Percentiles rank a stretch among this genome's conserved stretches.
phyloP scores from a whole-genome alignment of 2,113 vertebrate genomes.

The Hassar affinis region DNA sequence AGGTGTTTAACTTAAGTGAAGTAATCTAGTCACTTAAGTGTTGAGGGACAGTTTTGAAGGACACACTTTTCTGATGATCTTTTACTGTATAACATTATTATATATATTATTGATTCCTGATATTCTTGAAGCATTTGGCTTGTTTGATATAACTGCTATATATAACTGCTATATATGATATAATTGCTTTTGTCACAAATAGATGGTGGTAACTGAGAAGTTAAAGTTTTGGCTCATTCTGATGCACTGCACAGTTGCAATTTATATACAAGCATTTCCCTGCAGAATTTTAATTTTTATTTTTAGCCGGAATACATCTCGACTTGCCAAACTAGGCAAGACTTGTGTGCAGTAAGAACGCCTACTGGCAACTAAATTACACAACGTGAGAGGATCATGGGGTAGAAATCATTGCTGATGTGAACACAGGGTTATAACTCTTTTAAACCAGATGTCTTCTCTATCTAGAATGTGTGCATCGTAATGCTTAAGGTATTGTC shows the following conservation, averaged over 20 bases:
- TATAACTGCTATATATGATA: too few species aligned
- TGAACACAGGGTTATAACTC: not conserved
- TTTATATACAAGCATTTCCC: slow-evolving; percentile 2
- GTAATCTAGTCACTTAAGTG: not conserved
- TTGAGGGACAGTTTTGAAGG: not conserved
- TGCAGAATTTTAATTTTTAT: not conserved
- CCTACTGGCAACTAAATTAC: not conserved
- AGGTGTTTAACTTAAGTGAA: not conserved
- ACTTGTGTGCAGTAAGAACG: not conserved
- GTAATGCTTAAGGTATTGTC: not conserved
- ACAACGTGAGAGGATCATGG: not conserved
- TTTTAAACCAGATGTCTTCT: not conserved
- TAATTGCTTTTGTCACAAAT: not conserved
- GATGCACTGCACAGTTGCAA: not conserved
- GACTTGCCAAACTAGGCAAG: not conserved
- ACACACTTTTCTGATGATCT: not conserved
- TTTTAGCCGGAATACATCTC: slow-evolving; percentile 2
- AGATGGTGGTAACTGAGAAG: not conserved
- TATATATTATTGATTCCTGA: not conserved
- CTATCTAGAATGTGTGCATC: not conserved
- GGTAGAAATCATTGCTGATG: not conserved
- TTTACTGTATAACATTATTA: not conserved
- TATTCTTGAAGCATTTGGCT: not conserved
- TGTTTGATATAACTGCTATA: not conserved
- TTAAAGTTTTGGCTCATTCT: not conserved